Evolutionary conservation across 2,113 vertebrate species (phyloP).

Genomic region (Puma concolor): DNA sequence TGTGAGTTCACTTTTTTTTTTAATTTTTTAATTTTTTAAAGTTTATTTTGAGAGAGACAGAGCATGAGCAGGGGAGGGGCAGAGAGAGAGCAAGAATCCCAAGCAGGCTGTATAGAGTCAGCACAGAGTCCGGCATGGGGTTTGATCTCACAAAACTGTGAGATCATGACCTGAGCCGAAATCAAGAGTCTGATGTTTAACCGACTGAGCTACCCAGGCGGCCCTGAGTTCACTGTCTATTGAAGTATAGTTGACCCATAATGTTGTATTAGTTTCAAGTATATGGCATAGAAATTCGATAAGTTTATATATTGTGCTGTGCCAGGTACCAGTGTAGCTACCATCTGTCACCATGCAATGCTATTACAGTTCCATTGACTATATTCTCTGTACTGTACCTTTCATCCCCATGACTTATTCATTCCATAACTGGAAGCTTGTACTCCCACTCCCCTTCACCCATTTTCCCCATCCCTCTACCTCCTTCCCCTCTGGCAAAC

Average conservation of each 20-base stretch:
- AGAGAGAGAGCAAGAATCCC: too few relatives aligned
- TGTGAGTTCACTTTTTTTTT: conserved; percentile 83
- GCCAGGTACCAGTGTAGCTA: not conserved
- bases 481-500: not conserved
- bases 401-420: not conserved
- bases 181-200: too few relatives aligned
- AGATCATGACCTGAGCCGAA: too few relatives aligned
- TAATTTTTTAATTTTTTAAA: too few relatives aligned
- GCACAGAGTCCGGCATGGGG: too few relatives aligned
- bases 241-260: not conserved
- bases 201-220: too few relatives aligned
- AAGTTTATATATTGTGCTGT: not conserved
- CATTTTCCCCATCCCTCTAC: not conserved
- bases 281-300: not conserved
- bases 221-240: conserved; percentile 77
- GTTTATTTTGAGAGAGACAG: too few relatives aligned
- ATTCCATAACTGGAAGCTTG: not conserved
- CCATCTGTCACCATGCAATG: not conserved
- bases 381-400: not conserved
- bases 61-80: too few relatives aligned
- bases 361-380: not conserved
- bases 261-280: not conserved
- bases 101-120: too few relatives aligned
- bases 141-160: too few relatives aligned
- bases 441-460: not conserved